Evolutionary conservation across 2,113 vertebrate genomes (phyloP), one percentile per base, ranked within the genome.

Genomic region (Pseudorhombus dupliciocellatus): DNA sequence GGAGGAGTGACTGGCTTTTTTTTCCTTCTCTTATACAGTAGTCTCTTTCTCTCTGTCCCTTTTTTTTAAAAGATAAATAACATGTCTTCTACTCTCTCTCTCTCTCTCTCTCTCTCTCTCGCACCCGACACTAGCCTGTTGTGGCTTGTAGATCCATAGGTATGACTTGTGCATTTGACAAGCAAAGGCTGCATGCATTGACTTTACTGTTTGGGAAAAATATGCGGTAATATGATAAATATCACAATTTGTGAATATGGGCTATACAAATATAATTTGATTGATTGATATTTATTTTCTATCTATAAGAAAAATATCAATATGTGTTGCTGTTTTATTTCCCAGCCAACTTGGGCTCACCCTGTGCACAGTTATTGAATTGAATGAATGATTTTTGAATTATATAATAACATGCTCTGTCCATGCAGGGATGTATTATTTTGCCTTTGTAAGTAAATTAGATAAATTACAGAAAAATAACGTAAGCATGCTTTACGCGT

Each of bases 1-100:
- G 31, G 57, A 66, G 48, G 8, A 68, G 73, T 66, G 73, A 72
- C 79, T 59, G 71, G 76, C 80, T 89, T 80, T 74, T 84, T 85
- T 87, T 52, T 82, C 75, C n/a, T n/a, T 88, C 83, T 87, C 30
- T 2, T 48, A 44, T 76, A 69, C 73, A 54, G 25, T 77, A 80
- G 60, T 85, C 61, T 63, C 71, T 51, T 46, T 59, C 16, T 62
- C 15, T 69, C 31, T 57, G 20, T 65, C 51, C 72, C 51, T 5
- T 20, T 51, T 11, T 18, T 57, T 66, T 53, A 62, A n/a, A 75
- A 44, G 44, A 1, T 57, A 48, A 70, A 28, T 74, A 40, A 70
- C n/a, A 53, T 48, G 54, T 53, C 22, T 18, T 71, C 44, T 62
- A 16, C 20, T 58, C 8, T 71, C 31, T 66, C 26, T 64, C 51